These are phyloP conservation scores for Epizoanthus rinbou DNA, from an alignment of 92 coral and sea anemone species.

Conservation along the genomic window DNA sequence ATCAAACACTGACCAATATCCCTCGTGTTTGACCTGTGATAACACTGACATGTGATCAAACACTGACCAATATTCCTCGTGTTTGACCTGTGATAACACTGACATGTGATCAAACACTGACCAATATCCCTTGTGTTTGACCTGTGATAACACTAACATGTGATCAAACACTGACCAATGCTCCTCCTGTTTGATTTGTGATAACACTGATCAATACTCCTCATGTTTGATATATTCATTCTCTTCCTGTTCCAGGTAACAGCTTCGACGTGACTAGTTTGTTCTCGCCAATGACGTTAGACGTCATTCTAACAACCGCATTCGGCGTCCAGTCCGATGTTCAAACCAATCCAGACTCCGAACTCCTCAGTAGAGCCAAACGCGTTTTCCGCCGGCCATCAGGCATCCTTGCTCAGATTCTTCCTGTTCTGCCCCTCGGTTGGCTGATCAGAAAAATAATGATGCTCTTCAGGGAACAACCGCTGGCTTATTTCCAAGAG, in stretches of 20 bases:
- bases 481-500: slow-evolving; percentile 50
- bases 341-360: slow-evolving; percentile 64
- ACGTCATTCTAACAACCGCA: slow-evolving; percentile 66
- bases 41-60: too few relatives aligned
- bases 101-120: too few relatives aligned
- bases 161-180: too few relatives aligned
- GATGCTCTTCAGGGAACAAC: slow-evolving; percentile 37
- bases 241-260: slow-evolving; percentile 1
- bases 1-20: too few relatives aligned
- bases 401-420: neutral
- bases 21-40: too few relatives aligned
- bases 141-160: too few relatives aligned
- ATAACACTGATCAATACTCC: too few relatives aligned
- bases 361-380: slow-evolving; percentile 45
- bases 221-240: too few relatives aligned
- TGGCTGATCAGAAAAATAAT: slow-evolving; percentile 40
- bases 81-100: too few relatives aligned
- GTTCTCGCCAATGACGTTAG: slow-evolving; percentile 56
- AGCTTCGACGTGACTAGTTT: slow-evolving; percentile 23
- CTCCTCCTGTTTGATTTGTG: too few relatives aligned
- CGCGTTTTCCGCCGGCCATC: slow-evolving; percentile 45
- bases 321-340: slow-evolving; percentile 67
- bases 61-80: too few relatives aligned
- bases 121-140: too few relatives aligned
- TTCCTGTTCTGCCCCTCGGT: slow-evolving; percentile 25